Evolutionary conservation across 2,113 vertebrate genomes (phyloP), one percentile per base, ranked within the genome.

Genomic region (Empidonax alnorum): DNA sequence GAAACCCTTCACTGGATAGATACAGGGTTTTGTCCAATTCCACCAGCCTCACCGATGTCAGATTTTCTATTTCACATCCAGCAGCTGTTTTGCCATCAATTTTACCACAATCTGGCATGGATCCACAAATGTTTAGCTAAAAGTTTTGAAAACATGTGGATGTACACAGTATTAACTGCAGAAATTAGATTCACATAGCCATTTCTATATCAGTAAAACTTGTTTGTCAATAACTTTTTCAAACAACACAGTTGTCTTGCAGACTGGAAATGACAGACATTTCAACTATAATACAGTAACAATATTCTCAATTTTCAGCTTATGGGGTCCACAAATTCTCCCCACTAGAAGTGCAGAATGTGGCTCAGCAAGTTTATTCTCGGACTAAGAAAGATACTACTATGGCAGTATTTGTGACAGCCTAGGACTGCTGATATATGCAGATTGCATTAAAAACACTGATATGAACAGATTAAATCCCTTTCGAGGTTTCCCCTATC

Each of bases 51-150:
- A 96, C 12, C 0, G 97, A 89, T 17, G 47, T 82, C 19, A 92
- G 28, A 2, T 97, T 92, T 9, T 82, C 86, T 53, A 98, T 93
- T 98, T 98, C 99, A 50, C 99, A 99, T n/a, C 99, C 99, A 2
- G 98, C 97, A 55, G 97, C 97, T 9, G 88, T 59, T 49, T 79
- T 91, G 14, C 67, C 96, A 4, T 67, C 33, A 2, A 97, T 83
- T 14, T 31, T 7, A n/a, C 98, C 98, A 12, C 99, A 99, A 3
- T 67, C 66, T 0, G 97, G 27, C 55, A 97, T 89, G 0, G 92
- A n/a, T 17, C 97, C 98, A 82, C 99, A 99, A 94, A 99, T 98
- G 42, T 99, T 99, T 56, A 99, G 91, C 99, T 99, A 90, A 19
- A 93, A 90, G 55, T 90, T 94, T 95, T 71, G 28, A 87, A 94